Evolutionary conservation across 2,797 vertebrate genomes (phyloP).

Genomic region (Delichon dasypus): DNA sequence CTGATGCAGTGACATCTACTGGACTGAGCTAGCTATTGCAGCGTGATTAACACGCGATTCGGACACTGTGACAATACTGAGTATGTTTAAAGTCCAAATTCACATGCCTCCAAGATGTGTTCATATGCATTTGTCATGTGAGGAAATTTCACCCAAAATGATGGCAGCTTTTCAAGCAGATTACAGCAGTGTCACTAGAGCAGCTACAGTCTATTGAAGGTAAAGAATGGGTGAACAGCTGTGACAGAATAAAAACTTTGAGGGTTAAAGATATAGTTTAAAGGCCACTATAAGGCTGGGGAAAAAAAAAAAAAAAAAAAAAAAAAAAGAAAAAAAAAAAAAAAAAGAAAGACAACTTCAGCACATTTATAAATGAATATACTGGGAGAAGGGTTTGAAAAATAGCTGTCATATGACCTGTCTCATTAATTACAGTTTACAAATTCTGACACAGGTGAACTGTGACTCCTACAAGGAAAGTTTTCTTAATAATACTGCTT

Average conservation of each 20-base stretch:
- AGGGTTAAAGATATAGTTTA: neutral
- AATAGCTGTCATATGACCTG: neutral
- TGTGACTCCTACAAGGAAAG: neutral
- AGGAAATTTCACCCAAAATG: neutral
- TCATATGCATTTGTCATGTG: neutral
- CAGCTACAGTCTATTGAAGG: neutral
- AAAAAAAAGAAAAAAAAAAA: no score
- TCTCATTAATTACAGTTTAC: neutral
- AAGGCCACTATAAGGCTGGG: neutral
- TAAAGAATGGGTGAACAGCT: neutral
- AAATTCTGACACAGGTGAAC: neutral
- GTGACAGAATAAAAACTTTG: neutral
- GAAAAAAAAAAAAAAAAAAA: neutral
- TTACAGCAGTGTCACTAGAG: neutral
- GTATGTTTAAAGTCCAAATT: neutral
- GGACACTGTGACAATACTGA: no score
- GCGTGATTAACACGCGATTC: no score
- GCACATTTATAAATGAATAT: neutral
- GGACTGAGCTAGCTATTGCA: no score
- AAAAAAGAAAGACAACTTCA: neutral
- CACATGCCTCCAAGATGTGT: fast-evolving
- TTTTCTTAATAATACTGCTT: neutral
- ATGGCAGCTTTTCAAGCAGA: neutral
- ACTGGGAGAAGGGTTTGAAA: neutral
- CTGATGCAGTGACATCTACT: no score